Evolutionary conservation across 2,888 invertebrate genomes (phyloP), one percentile per base, ranked within the genome.

Genomic region (Falcaria lacertinaria): DNA sequence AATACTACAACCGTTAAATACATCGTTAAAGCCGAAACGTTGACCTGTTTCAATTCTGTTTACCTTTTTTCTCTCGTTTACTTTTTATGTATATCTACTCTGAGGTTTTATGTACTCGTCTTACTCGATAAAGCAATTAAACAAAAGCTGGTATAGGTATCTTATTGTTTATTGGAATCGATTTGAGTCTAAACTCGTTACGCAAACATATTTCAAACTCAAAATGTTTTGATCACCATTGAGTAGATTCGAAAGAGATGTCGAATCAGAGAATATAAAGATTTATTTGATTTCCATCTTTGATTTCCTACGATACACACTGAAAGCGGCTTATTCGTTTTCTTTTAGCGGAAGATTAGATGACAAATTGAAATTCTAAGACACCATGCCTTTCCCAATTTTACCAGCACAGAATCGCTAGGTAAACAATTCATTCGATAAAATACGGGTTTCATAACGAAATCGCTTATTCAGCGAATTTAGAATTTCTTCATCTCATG

Each of bases 11-110:
- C 58, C 55, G 60, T 73, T 74, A 72, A 76, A 69, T 69, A 66
- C 60, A 49, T 64, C 73, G 59, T 77, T 71, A 74, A 76, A 64
- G 48, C 42, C 58, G 57, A 57, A 66, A 65, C 56, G 64, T 60
- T 69, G 71, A 72, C 75, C 74, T 52, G 67, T 52, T 64, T 67
- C 28, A 51, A 45, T 63, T 68, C 62, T 70, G 64, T 72, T 73
- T 69, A 66, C 62, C 46, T 62, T 59, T 66, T 61, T 54, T 51
- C 45, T 41, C 40, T 44, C 51, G 48, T 37, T 37, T 37, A 37
- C 37, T 14, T 35, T 55, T 58, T 56, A n/a, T n/a, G n/a, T n/a
- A n/a, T n/a, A n/a, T n/a, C n/a, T n/a, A n/a, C n/a, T n/a, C n/a
- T n/a, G n/a, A n/a, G n/a, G n/a, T n/a, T n/a, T n/a, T n/a, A 61